Percentiles rank a stretch among this genome's conserved stretches.
These are phyloP conservation scores for Heliconius sara DNA, from an alignment of 2,888 invertebrate genomes.

Conservation along the genomic window DNA sequence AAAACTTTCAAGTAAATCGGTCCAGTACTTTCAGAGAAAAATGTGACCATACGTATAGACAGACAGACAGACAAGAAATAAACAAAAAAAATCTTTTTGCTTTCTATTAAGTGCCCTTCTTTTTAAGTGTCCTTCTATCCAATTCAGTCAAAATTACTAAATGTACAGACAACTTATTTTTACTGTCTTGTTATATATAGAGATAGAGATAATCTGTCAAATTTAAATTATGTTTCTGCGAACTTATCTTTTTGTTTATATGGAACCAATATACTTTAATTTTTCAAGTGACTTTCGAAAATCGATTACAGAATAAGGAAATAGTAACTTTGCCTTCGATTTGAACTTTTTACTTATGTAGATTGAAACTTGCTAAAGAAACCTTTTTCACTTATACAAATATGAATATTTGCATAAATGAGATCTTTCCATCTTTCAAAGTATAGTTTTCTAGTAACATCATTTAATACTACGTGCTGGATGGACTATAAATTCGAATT, in stretches of 20 bases:
- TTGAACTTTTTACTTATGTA: conserved; percentile 16
- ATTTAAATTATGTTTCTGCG: neutral
- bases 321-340: neutral
- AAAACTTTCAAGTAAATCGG: no score
- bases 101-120: no score
- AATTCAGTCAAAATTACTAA: no score
- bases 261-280: neutral
- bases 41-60: no score
- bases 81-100: no score
- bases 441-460: neutral
- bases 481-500: no score
- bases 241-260: neutral
- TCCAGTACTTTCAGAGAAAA: no score
- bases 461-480: neutral
- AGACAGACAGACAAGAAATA: no score
- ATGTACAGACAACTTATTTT: no score
- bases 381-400: conserved; percentile 8
- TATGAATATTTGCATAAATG: conserved; percentile 1
- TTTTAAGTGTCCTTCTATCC: no score
- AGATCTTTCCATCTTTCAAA: neutral
- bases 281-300: neutral
- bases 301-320: neutral
- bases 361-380: neutral
- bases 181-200: no score
- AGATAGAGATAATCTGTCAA: neutral